Evolutionary conservation across 2,113 vertebrate species (phyloP).

Genomic region (Petromus typicus): DNA sequence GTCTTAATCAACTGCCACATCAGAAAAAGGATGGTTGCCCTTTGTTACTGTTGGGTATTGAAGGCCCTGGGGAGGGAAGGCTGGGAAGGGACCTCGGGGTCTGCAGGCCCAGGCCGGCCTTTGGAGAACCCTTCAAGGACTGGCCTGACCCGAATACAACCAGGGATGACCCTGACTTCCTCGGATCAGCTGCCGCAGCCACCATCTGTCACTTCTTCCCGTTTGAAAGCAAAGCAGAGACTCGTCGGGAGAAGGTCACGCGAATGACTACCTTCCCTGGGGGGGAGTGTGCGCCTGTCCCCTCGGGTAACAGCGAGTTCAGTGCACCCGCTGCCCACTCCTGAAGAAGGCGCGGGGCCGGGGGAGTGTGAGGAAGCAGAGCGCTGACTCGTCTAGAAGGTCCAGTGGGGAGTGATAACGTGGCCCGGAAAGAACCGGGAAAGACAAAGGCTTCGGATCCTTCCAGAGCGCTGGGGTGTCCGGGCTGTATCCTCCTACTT

Average conservation of each 20-base stretch:
- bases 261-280: background rate
- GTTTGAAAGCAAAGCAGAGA: constrained; percentile 35
- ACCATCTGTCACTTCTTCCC: constrained; percentile 27
- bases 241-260: background rate
- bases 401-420: background rate
- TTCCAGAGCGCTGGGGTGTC: background rate
- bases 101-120: background rate
- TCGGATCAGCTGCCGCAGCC: background rate
- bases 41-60: constrained; percentile 51
- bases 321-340: fast-evolving
- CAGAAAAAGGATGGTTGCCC: constrained; percentile 38
- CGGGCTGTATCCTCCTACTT: background rate
- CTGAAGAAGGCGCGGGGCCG: background rate
- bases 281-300: background rate
- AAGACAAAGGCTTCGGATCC: background rate
- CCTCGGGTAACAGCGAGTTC: background rate
- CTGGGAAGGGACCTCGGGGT: background rate
- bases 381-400: too few species aligned
- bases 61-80: background rate
- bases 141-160: constrained; percentile 3
- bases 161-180: background rate
- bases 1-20: constrained; percentile 68
- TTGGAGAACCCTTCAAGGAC: background rate
- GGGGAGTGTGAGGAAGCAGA: background rate
- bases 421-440: background rate